These are phyloP conservation scores for Dastarcus helophoroides DNA, from an alignment of 2,888 invertebrate genomes.

Conservation along the genomic window DNA sequence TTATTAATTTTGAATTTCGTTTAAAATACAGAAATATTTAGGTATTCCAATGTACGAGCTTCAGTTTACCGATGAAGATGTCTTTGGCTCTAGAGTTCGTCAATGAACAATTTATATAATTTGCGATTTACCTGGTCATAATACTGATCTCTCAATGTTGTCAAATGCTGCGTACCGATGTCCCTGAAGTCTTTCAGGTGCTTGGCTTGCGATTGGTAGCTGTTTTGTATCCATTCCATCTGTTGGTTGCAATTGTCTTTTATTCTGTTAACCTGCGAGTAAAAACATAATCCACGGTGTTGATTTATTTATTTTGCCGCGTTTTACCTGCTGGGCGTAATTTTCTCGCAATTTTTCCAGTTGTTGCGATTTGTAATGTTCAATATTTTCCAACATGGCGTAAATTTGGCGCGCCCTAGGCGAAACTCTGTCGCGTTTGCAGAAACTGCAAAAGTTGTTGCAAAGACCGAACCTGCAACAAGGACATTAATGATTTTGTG, in stretches of 20 bases:
- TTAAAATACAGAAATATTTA: too few species aligned
- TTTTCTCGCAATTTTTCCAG: slow-evolving; percentile 81
- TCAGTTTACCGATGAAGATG: too few species aligned
- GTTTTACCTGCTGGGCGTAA: slow-evolving; percentile 79
- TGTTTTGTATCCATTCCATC: slow-evolving; percentile 87
- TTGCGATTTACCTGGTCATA: slow-evolving; percentile 64
- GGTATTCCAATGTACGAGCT: too few species aligned
- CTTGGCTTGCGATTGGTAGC: slow-evolving; percentile 79
- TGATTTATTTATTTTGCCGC: slow-evolving; percentile 9
- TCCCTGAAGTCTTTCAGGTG: slow-evolving; percentile 81
- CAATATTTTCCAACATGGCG: slow-evolving; percentile 81
- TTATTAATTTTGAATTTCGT: too few species aligned
- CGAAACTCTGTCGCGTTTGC: slow-evolving; percentile 54
- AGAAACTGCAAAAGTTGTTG: slow-evolving; percentile 63
- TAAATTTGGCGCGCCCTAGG: slow-evolving; percentile 76
- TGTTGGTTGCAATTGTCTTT: slow-evolving; percentile 90
- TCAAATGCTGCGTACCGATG: slow-evolving; percentile 80
- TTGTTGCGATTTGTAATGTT: slow-evolving; percentile 80
- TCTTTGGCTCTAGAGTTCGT: too few species aligned
- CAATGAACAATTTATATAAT: too few species aligned
- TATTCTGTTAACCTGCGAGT: slow-evolving; percentile 62
- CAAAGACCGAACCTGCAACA: slow-evolving; percentile 58
- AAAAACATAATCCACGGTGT: slow-evolving; percentile 6
- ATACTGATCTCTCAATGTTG: slow-evolving; percentile 81
- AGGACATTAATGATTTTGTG: slow-evolving; percentile 8